Percentiles rank a stretch among this genome's conserved stretches.
These are phyloP conservation scores for Forbesichthys agassizii DNA, from an alignment of 2,113 vertebrate species.

Conservation along the genomic window DNA sequence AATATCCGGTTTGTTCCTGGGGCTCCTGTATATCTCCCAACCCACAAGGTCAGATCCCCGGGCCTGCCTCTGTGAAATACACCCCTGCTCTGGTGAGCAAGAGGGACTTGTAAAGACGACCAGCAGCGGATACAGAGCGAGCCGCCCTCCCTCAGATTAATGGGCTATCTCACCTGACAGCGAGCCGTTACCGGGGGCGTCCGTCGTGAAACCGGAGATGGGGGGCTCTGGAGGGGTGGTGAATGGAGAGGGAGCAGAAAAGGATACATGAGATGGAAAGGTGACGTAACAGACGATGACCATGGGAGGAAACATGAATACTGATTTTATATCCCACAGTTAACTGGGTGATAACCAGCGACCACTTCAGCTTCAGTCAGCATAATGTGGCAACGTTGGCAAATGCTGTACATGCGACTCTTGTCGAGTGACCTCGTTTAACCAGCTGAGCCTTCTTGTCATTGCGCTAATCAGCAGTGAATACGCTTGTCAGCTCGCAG, in stretches of 20 bases:
- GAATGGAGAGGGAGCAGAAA: conserved; percentile 59
- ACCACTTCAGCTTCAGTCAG: too few relatives aligned
- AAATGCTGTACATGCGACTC: too few relatives aligned
- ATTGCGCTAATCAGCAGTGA: too few relatives aligned
- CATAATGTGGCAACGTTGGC: too few relatives aligned
- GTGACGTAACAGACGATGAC: conserved; percentile 31
- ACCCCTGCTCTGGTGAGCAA: conserved; percentile 13
- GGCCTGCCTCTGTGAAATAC: conserved; percentile 36
- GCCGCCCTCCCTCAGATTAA: conserved; percentile 11
- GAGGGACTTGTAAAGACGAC: conserved; percentile 45
- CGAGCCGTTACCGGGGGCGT: conserved; percentile 70
- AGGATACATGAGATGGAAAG: conserved; percentile 43
- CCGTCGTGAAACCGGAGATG: conserved; percentile 52
- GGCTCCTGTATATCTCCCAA: conserved; percentile 51
- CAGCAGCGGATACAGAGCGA: conserved; percentile 16
- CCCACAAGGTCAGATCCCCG: conserved; percentile 32
- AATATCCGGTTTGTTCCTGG: conserved; percentile 47
- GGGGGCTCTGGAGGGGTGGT: conserved; percentile 65
- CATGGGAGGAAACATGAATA: conserved; percentile 12
- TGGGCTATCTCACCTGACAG: conserved; percentile 70
- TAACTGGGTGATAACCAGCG: too few relatives aligned
- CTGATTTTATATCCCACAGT: too few relatives aligned
- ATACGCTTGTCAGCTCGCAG: too few relatives aligned
- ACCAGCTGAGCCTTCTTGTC: too few relatives aligned
- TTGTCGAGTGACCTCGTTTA: too few relatives aligned